Evolutionary conservation across 2,797 vertebrate genomes (phyloP).

Genomic region (Anguilla obscura): DNA sequence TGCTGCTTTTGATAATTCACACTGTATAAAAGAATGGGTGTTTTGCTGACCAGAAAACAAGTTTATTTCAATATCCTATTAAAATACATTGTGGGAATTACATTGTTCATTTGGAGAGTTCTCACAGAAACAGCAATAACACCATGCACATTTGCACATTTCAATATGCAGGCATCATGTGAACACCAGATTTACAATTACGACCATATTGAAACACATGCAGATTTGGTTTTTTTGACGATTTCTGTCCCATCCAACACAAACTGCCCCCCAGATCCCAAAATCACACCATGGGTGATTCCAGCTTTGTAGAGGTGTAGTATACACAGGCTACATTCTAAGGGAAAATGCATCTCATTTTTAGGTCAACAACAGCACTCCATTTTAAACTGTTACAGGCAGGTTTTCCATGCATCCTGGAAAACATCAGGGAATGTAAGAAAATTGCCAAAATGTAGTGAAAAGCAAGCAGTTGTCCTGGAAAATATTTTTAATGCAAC

Average conservation of each 20-base stretch:
- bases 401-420: too few species aligned
- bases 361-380: too few species aligned
- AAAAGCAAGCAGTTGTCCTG: too few species aligned
- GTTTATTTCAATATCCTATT: slow-evolving; percentile 66
- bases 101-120: slow-evolving; percentile 46
- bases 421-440: too few species aligned
- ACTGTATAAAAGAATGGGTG: slow-evolving; percentile 55
- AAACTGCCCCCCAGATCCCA: slow-evolving; percentile 52
- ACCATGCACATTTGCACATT: slow-evolving; percentile 47
- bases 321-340: neutral
- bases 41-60: slow-evolving; percentile 67
- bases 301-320: slow-evolving; percentile 64
- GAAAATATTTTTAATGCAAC: too few species aligned
- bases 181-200: slow-evolving; percentile 62
- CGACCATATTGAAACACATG: slow-evolving; percentile 55
- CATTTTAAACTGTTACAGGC: too few species aligned
- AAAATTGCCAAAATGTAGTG: too few species aligned
- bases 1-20: slow-evolving; percentile 60
- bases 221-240: slow-evolving; percentile 43
- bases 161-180: slow-evolving; percentile 49
- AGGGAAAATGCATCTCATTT: too few species aligned
- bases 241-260: neutral
- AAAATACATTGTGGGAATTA: slow-evolving; percentile 62
- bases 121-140: slow-evolving; percentile 57
- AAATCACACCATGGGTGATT: slow-evolving; percentile 55